Conservation (phyloP, 1,140 invertebrate species). For the Cotesia glomerata region DNA sequence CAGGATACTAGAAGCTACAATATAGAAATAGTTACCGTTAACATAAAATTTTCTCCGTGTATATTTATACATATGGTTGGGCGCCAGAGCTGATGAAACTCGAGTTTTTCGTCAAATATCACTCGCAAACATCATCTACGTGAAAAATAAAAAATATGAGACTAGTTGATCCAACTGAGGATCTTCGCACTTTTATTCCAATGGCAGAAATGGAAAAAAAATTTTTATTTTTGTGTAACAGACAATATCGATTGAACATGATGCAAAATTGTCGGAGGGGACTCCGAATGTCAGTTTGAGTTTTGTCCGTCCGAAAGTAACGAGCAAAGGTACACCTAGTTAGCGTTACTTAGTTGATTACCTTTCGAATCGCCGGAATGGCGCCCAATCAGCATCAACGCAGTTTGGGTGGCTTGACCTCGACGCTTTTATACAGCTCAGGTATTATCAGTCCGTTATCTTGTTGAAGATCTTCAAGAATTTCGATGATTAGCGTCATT, state of each 20-base stretch:
- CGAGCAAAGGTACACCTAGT: slow-evolving; percentile 52
- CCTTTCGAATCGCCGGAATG: slow-evolving; percentile 48
- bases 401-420: slow-evolving; percentile 32
- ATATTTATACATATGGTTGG: too few species aligned
- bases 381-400: slow-evolving; percentile 44
- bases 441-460: slow-evolving; percentile 22
- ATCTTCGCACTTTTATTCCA: slow-evolving; percentile 9
- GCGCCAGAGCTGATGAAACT: too few species aligned
- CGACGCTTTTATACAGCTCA: slow-evolving; percentile 24
- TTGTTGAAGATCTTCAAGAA: neutral
- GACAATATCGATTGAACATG: slow-evolving; percentile 30
- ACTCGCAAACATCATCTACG: slow-evolving; percentile 24
- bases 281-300: slow-evolving; percentile 38
- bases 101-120: slow-evolving; percentile 18
- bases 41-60: too few species aligned
- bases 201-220: neutral
- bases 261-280: slow-evolving; percentile 26
- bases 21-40: too few species aligned
- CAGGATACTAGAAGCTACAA: too few species aligned
- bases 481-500: neutral
- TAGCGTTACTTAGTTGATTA: slow-evolving; percentile 52
- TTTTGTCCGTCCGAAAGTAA: slow-evolving; percentile 39
- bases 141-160: slow-evolving; percentile 10
- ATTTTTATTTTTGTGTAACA: slow-evolving; percentile 7
- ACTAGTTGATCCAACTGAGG: slow-evolving; percentile 9